Base-by-base conservation (phyloP, 2,797 vertebrate genomes). In the Myripristis murdjan region DNA sequence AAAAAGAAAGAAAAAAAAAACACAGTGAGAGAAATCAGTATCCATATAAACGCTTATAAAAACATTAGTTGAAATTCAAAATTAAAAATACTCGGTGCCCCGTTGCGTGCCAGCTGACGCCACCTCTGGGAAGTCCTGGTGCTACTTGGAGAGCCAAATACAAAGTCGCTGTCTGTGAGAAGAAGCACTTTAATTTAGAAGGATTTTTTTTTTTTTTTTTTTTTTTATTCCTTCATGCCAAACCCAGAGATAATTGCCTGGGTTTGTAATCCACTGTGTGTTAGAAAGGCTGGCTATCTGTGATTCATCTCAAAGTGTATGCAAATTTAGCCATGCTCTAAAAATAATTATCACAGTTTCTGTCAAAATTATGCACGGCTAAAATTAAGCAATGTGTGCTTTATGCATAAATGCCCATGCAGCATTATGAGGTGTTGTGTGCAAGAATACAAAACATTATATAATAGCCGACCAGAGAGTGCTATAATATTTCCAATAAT, bases 261-360 rank as follows among this genome's bases (percentile, higher is more conserved):
- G 47, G 70, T 84, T 79, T 81, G 68, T 83, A 74, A 86, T 84
- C 79, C 44, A 24, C 43, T 52, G 61, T 73, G 63, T 70, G 63
- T 57, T 22, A 6, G 10, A 23, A 14, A 39, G 54, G 18, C 31
- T 31, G 63, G 49, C 43, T 49, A 46, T 79, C 73, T 77, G 52
- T 14, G 48, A 71, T 65, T 81, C 76, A 14, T 41, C 63, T 74
- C 68, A 70, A 66, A 85, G 70, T 66, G 74, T 70, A 80, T 88
- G 79, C 69, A 91, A 87, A 90, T 87, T 37, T 22, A 20, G 37
- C 24, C 0, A 3, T 8, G 9, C 51, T 78, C 63, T 70, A 64
- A 79, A 82, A 82, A 79, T 77, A 83, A 87, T 83, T 47, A 83
- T 69, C 69, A 79, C 70, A 51, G 35, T 79, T 87, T 77, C 65